Conservation (phyloP, 2,888 invertebrate species). For the Galerucella pusilla region DNA sequence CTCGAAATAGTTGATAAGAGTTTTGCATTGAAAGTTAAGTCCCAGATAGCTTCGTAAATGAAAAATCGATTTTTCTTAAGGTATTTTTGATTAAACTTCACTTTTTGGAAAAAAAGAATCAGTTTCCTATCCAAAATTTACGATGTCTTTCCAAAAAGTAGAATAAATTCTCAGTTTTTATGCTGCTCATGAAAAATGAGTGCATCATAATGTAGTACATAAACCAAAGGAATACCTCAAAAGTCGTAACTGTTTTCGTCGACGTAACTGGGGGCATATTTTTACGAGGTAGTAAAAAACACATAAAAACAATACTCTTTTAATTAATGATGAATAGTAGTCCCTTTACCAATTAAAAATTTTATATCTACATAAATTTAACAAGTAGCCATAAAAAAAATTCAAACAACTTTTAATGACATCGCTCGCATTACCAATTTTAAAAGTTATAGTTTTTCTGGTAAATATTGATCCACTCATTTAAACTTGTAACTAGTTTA, state of each 20-base stretch:
- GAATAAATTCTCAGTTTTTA: conserved; percentile 25
- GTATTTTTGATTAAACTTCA: not conserved
- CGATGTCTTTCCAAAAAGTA: conserved; percentile 16
- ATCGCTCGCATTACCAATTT: conserved; percentile 22
- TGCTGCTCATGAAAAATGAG: conserved; percentile 25
- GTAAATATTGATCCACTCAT: conserved; percentile 5
- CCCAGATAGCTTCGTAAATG: too few species aligned
- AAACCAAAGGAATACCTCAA: conserved; percentile 17
- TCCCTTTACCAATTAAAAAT: conserved; percentile 33
- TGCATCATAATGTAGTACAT: conserved; percentile 29
- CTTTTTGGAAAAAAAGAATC: not conserved
- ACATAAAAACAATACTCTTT: conserved; percentile 31
- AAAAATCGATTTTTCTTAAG: too few species aligned
- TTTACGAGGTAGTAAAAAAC: conserved; percentile 25
- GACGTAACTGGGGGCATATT: conserved; percentile 20
- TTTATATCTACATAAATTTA: conserved; percentile 34
- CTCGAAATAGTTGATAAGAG: too few species aligned
- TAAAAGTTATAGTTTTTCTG: conserved; percentile 8
- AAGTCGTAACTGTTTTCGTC: conserved; percentile 18
- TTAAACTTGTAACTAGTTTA: not conserved
- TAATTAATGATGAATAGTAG: conserved; percentile 28
- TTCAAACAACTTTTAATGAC: conserved; percentile 29
- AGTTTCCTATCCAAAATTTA: conserved; percentile 23
- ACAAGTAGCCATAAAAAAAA: conserved; percentile 28
- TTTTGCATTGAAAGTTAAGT: too few species aligned